A percentile compares a stretch with the other conserved stretches of the same genome.
phyloP scores from a whole-genome alignment of 2,888 invertebrate species.

The Homarus gammarus region DNA sequence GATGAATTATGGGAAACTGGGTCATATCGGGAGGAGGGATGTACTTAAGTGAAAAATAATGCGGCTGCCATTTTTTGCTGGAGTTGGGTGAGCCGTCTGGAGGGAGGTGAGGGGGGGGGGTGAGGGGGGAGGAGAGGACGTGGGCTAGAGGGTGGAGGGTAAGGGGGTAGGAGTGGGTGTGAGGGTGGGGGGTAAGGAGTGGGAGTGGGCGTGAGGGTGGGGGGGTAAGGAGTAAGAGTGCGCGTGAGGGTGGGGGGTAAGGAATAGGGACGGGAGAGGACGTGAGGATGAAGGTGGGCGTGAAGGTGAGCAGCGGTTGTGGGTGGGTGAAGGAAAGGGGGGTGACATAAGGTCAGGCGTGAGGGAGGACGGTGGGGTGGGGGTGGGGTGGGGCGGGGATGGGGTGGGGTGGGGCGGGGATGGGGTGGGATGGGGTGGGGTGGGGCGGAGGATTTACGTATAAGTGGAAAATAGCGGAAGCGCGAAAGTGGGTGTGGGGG shows the following conservation, averaged over 20 bases:
- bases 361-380: not conserved
- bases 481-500: too few species aligned
- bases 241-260: not conserved
- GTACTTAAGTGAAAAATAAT: constrained; percentile 68
- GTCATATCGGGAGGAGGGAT: constrained; percentile 39
- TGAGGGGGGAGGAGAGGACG: not conserved
- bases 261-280: not conserved
- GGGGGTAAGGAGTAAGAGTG: not conserved
- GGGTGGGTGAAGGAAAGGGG: not conserved
- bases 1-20: constrained; percentile 56
- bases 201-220: not conserved
- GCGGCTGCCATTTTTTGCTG: constrained; percentile 68
- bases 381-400: not conserved
- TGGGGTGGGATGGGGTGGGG: not conserved
- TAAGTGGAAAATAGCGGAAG: not conserved
- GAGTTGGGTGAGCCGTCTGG: not conserved
- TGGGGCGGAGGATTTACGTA: not conserved
- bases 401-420: not conserved
- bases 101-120: not conserved
- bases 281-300: not conserved
- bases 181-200: not conserved
- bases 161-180: not conserved
- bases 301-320: not conserved
- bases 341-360: not conserved
- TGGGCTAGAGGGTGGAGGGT: not conserved